phyloP scores from a whole-genome alignment of 1,140 invertebrate species.

The Musca domestica region DNA sequence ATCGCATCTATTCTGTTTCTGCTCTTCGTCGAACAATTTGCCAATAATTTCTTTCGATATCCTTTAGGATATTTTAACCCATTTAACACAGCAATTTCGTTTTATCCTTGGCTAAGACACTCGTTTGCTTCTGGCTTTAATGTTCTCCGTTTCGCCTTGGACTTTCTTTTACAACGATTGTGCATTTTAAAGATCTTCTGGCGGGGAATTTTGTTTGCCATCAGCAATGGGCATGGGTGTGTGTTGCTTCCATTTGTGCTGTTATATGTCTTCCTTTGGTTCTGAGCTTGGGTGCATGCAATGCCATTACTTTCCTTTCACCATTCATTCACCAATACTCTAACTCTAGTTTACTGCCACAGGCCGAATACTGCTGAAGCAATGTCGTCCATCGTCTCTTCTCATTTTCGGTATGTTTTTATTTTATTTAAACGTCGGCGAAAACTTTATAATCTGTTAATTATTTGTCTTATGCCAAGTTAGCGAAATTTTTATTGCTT shows the following conservation, averaged over 20 bases:
- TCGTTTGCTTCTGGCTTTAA: background rate
- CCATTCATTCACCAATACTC: background rate
- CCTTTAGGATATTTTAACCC: conserved; percentile 4
- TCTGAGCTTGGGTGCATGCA: background rate
- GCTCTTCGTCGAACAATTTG: background rate
- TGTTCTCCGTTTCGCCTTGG: background rate
- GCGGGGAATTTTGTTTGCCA: background rate
- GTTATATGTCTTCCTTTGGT: background rate
- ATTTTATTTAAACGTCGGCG: conserved; percentile 29
- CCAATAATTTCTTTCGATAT: conserved; percentile 1
- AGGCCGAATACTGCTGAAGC: too few species aligned
- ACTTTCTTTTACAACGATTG: background rate
- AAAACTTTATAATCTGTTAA: conserved; percentile 30
- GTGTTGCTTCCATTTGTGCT: background rate
- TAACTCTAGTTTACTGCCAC: background rate
- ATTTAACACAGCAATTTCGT: background rate
- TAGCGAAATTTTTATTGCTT: conserved; percentile 29
- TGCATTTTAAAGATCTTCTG: background rate
- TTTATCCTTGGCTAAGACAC: background rate
- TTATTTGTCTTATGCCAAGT: conserved; percentile 29
- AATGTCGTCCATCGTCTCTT: background rate
- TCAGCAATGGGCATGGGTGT: background rate
- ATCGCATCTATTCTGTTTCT: background rate
- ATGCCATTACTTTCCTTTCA: background rate
- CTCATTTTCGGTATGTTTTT: background rate